phyloP scores from a whole-genome alignment of 1,140 invertebrate species.

The Anagrus nilaparvatae region DNA sequence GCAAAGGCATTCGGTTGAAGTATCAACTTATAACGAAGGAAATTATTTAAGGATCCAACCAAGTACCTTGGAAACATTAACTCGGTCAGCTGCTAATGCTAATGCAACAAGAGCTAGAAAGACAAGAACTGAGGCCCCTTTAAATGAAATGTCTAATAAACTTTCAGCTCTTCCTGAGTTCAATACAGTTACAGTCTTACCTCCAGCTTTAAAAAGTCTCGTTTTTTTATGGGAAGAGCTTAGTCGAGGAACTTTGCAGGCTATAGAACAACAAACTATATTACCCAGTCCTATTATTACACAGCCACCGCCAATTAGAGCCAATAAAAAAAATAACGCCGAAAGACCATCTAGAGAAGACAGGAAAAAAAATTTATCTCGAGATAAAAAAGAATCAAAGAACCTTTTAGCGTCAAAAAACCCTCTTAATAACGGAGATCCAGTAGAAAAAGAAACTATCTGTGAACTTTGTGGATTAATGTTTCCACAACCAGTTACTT shows the following conservation, averaged over 20 bases:
- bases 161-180: constrained; percentile 34
- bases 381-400: constrained; percentile 55
- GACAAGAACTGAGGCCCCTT: constrained; percentile 42
- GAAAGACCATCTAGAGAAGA: too few species aligned
- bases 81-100: constrained; percentile 62
- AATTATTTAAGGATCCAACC: constrained; percentile 70
- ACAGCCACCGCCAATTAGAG: constrained; percentile 40
- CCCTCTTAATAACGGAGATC: too few species aligned
- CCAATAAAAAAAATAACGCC: constrained; percentile 44
- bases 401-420: too few species aligned
- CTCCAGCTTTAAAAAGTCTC: constrained; percentile 73
- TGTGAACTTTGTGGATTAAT: constrained; percentile 82
- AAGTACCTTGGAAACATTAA: constrained; percentile 63
- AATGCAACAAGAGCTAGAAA: constrained; percentile 54
- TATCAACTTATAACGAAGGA: constrained; percentile 64
- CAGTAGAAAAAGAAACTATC: constrained; percentile 44
- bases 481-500: constrained; percentile 73
- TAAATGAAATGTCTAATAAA: constrained; percentile 40
- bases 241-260: constrained; percentile 56
- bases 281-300: constrained; percentile 39
- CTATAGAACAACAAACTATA: constrained; percentile 49
- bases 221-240: constrained; percentile 85
- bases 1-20: constrained; percentile 80
- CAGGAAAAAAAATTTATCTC: too few species aligned
- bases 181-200: constrained; percentile 61